These are phyloP conservation scores for Halocaridina rubra DNA, from an alignment of 2,888 invertebrate genomes.

Conservation along the genomic window DNA sequence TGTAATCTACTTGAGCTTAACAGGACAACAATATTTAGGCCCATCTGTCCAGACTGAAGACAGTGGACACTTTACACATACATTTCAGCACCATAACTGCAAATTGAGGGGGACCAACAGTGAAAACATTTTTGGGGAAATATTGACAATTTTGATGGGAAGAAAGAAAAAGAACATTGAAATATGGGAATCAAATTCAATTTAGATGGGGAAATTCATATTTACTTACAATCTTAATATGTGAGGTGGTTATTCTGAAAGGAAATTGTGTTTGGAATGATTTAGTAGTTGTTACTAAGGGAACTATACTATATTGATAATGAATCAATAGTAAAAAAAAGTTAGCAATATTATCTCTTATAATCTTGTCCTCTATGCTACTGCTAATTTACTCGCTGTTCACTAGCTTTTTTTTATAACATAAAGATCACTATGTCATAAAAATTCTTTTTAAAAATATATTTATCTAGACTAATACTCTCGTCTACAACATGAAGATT, in stretches of 20 bases:
- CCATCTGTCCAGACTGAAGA: conserved; percentile 13
- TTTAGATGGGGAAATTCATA: conserved; percentile 30
- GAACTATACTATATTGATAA: conserved; percentile 25
- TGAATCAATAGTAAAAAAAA: conserved; percentile 18
- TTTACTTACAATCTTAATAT: conserved; percentile 56
- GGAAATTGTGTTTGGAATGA: conserved; percentile 50
- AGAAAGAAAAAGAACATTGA: conserved; percentile 11
- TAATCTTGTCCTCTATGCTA: no score
- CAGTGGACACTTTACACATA: not conserved
- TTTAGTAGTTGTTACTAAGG: conserved; percentile 40
- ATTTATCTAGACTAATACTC: no score
- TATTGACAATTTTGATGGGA: conserved; percentile 6
- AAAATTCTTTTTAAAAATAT: not conserved
- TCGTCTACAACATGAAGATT: no score
- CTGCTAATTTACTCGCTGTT: not conserved
- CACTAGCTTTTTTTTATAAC: conserved; percentile 3
- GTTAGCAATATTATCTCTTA: no score
- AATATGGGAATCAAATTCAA: not conserved
- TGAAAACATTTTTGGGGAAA: conserved; percentile 12
- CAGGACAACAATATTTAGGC: not conserved
- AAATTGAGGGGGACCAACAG: conserved; percentile 15
- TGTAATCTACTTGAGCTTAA: not conserved
- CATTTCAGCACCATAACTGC: conserved; percentile 4
- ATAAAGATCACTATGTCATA: conserved; percentile 1
- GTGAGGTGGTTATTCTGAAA: conserved; percentile 60